phyloP scores from a whole-genome alignment of 2,888 invertebrate species.

The Saturnia japonica region DNA sequence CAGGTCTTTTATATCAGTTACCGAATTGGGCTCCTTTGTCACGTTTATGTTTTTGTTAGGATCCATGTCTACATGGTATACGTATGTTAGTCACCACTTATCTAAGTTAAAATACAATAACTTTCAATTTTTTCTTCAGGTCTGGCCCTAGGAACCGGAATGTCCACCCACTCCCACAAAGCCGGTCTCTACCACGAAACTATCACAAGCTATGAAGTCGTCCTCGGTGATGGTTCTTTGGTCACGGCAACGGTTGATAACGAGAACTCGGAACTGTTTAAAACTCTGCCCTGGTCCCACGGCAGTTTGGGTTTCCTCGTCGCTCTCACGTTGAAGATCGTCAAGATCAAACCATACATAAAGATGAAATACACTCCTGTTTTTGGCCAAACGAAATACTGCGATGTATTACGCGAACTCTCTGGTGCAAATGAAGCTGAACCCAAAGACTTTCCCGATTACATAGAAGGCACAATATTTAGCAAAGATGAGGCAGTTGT shows the following conservation, averaged over 20 bases:
- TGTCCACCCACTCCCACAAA: constrained; percentile 88
- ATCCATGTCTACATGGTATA: too few species aligned
- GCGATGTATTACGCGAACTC: constrained; percentile 81
- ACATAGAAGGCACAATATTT: constrained; percentile 85
- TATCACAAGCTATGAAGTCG: constrained; percentile 84
- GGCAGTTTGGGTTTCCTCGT: constrained; percentile 86
- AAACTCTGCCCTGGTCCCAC: constrained; percentile 85
- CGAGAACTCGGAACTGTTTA: constrained; percentile 82
- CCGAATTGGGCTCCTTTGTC: too few species aligned
- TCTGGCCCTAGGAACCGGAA: constrained; percentile 86
- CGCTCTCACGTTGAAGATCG: constrained; percentile 83
- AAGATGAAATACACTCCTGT: constrained; percentile 85
- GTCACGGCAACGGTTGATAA: constrained; percentile 81
- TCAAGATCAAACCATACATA: constrained; percentile 84
- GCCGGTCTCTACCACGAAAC: constrained; percentile 86
- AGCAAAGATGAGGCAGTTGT: constrained; percentile 84
- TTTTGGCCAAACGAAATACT: constrained; percentile 83
- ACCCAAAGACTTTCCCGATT: constrained; percentile 79
- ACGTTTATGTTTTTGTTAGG: too few species aligned
- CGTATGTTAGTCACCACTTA: too few species aligned
- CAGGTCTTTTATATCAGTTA: too few species aligned
- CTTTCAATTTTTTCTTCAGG: constrained; percentile 53
- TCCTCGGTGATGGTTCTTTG: constrained; percentile 83
- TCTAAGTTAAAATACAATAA: background rate
- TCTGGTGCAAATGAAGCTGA: constrained; percentile 80